phyloP scores from a whole-genome alignment of 37 sponge, comb jelly and placozoan genomes.

The Aplysina aerophoba region DNA sequence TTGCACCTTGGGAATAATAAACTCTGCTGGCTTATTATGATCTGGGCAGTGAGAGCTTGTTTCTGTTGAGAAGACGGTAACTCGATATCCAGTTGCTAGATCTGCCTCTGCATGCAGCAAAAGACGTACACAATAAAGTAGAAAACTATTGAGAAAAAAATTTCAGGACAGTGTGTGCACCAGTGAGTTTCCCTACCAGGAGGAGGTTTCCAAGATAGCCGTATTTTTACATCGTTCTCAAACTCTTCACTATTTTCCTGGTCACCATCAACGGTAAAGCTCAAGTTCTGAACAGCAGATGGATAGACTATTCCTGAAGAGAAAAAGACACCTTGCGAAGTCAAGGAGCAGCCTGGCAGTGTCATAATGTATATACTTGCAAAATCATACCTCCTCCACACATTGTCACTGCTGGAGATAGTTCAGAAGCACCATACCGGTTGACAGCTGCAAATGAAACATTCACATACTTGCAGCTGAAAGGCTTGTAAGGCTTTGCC shows the following conservation, averaged over 20 bases:
- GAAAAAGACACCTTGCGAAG: neutral
- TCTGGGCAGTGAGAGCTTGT: too few species aligned
- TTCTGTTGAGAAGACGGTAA: too few species aligned
- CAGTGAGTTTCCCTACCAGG: neutral
- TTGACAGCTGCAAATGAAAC: slow-evolving; percentile 26
- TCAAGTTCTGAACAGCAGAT: neutral
- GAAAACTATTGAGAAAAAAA: too few species aligned
- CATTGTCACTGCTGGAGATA: neutral
- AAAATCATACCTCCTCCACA: slow-evolving; percentile 22
- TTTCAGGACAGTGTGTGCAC: too few species aligned
- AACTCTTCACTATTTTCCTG: neutral
- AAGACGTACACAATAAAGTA: too few species aligned
- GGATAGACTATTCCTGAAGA: slow-evolving; percentile 6
- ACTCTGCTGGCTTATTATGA: too few species aligned
- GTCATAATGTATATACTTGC: too few species aligned
- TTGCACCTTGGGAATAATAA: too few species aligned
- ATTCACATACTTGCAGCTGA: slow-evolving; percentile 15
- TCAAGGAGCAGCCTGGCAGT: too few species aligned
- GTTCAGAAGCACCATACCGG: slow-evolving; percentile 7
- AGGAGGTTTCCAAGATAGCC: neutral
- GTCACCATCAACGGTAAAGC: neutral
- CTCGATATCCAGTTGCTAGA: too few species aligned
- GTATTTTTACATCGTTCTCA: neutral
- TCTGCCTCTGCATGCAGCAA: too few species aligned
- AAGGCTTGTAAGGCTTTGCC: neutral